These are phyloP conservation scores for Camelus bactrianus DNA, from an alignment of 2,113 vertebrate genomes.

Conservation along the genomic window DNA sequence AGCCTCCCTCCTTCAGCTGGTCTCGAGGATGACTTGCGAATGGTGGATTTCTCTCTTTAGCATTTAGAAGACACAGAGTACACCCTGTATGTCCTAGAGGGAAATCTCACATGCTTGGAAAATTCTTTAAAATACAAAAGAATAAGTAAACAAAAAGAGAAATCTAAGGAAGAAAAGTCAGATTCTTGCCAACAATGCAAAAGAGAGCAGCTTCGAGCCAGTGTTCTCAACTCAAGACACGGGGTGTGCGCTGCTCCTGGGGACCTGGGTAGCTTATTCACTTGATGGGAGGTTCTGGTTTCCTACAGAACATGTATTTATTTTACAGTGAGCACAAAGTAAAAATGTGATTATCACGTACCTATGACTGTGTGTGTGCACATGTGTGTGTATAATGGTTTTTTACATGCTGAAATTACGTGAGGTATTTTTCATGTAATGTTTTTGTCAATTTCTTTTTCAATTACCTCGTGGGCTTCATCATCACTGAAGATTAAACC, in stretches of 20 bases:
- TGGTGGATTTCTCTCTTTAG: neutral
- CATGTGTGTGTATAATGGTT: neutral
- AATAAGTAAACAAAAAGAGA: neutral
- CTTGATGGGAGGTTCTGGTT: neutral
- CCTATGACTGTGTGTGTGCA: neutral
- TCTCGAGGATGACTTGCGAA: neutral
- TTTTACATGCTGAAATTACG: neutral
- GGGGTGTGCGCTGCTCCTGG: neutral
- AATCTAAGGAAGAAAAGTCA: neutral
- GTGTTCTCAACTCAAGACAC: neutral
- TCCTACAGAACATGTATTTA: neutral
- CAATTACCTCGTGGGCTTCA: conserved; percentile 64
- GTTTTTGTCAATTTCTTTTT: conserved; percentile 72
- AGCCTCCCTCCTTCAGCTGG: neutral
- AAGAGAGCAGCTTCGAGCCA: neutral
- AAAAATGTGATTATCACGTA: neutral
- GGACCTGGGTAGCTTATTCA: neutral
- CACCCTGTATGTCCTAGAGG: neutral
- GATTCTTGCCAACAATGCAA: neutral
- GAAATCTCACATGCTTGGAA: neutral
- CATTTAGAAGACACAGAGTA: neutral
- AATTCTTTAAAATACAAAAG: conserved; percentile 4
- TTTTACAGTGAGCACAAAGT: neutral
- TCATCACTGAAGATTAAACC: conserved; percentile 75
- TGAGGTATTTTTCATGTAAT: conserved; percentile 76